A percentile compares a stretch with the other conserved stretches of the same genome.
Conservation (phyloP, 2,888 invertebrate genomes). For the Rhingia campestris region DNA sequence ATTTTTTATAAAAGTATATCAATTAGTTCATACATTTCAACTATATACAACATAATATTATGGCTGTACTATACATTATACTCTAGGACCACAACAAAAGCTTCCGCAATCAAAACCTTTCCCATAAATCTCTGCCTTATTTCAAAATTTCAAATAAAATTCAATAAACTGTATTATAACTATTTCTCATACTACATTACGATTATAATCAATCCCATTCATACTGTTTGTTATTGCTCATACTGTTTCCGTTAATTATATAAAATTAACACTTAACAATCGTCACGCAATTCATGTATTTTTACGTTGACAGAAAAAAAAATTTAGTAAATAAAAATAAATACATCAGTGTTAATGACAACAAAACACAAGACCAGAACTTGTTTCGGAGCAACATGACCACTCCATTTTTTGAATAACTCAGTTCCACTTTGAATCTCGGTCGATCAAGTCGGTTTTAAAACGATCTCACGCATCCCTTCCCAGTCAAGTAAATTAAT, state of each 20-base stretch:
- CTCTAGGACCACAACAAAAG: too few relatives aligned
- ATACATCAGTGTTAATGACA: constrained; percentile 37
- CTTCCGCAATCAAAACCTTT: too few relatives aligned
- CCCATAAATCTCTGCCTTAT: too few relatives aligned
- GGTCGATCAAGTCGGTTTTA: constrained; percentile 44
- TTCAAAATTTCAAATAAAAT: too few relatives aligned
- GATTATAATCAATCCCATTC: too few relatives aligned
- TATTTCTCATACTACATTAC: too few relatives aligned
- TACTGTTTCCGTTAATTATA: background rate
- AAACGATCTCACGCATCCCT: background rate
- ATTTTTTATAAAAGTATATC: too few relatives aligned
- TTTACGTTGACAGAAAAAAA: background rate
- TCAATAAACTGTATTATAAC: too few relatives aligned
- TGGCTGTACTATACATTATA: too few relatives aligned
- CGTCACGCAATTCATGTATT: background rate
- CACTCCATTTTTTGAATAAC: constrained; percentile 1
- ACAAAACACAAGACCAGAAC: constrained; percentile 40
- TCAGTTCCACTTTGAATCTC: constrained; percentile 52
- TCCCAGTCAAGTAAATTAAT: background rate
- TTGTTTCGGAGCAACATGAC: constrained; percentile 12
- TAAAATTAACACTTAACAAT: constrained; percentile 46
- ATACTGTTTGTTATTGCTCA: background rate
- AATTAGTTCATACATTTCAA: too few relatives aligned
- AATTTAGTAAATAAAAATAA: background rate
- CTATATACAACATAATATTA: too few relatives aligned